Conservation (phyloP, 2,888 invertebrate species). For the Strigamia transsilvanica region DNA sequence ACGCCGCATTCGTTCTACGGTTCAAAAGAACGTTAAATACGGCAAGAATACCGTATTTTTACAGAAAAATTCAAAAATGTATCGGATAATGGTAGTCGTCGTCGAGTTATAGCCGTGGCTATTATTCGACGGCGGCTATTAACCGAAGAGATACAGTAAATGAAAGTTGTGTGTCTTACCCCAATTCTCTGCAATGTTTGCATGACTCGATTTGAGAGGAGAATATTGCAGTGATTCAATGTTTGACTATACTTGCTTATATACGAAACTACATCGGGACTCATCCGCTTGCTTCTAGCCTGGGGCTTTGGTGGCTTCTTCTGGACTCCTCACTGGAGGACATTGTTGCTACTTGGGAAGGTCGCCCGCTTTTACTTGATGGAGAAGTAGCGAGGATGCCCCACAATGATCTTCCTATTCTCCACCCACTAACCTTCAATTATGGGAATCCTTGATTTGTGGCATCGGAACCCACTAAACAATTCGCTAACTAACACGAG, state of each 20-base stretch:
- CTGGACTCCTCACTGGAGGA: slow-evolving; percentile 35
- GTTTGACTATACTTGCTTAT: not conserved
- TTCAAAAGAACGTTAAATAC: no score
- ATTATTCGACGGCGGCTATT: no score
- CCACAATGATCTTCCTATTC: slow-evolving; percentile 22
- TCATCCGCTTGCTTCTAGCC: slow-evolving; percentile 12
- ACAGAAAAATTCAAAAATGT: no score
- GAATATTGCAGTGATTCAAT: slow-evolving; percentile 12
- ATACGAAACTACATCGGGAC: not conserved
- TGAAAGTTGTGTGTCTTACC: not conserved
- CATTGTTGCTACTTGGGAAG: slow-evolving; percentile 35
- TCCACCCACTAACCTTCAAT: slow-evolving; percentile 29
- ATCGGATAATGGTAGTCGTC: no score
- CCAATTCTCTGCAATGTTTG: not conserved
- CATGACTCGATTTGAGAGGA: not conserved
- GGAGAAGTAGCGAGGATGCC: slow-evolving; percentile 33
- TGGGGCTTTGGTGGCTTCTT: slow-evolving; percentile 9
- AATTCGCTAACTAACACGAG: not conserved
- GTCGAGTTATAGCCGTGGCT: no score
- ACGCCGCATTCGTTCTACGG: no score
- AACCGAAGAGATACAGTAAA: no score
- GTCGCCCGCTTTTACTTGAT: slow-evolving; percentile 26
- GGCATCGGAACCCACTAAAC: not conserved
- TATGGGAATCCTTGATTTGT: slow-evolving; percentile 1
- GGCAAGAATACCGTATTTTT: no score